Evolutionary conservation across 2,113 vertebrate species (phyloP).

Genomic region (Cyphomyrus discorhynchus): DNA sequence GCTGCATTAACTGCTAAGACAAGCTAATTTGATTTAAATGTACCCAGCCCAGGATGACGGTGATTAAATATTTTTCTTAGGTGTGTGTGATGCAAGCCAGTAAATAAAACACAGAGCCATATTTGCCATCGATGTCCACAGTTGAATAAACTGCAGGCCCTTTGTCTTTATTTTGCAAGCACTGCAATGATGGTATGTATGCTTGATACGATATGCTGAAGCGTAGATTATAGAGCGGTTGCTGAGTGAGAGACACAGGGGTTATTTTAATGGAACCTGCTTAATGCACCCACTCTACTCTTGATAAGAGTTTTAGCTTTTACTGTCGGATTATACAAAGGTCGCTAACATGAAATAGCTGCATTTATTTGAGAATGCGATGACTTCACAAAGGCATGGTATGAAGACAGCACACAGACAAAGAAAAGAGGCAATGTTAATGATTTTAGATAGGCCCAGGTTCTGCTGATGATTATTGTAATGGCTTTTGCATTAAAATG

Average conservation of each 20-base stretch:
- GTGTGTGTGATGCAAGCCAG: neutral
- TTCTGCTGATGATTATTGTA: neutral
- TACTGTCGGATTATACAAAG: neutral
- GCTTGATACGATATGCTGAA: neutral
- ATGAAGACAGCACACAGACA: neutral
- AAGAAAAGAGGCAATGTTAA: neutral
- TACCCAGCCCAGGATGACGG: neutral
- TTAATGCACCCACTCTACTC: neutral
- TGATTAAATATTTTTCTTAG: conserved; percentile 5
- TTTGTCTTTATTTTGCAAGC: neutral
- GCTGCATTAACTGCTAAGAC: conserved; percentile 1
- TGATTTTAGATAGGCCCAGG: neutral
- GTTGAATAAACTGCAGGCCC: neutral
- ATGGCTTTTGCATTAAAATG: neutral
- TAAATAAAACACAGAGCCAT: neutral
- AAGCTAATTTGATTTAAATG: conserved; percentile 13
- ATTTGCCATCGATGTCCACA: neutral
- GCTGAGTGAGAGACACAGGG: neutral
- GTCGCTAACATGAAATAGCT: neutral
- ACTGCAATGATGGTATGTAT: neutral
- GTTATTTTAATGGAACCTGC: neutral
- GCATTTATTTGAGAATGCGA: neutral
- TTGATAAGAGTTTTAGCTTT: neutral
- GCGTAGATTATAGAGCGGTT: neutral
- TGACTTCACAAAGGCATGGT: neutral